Percentiles rank a stretch among this genome's conserved stretches.
Evolutionary conservation across 2,797 vertebrate genomes (phyloP).

Genomic region (Uromys caudimaculatus): DNA sequence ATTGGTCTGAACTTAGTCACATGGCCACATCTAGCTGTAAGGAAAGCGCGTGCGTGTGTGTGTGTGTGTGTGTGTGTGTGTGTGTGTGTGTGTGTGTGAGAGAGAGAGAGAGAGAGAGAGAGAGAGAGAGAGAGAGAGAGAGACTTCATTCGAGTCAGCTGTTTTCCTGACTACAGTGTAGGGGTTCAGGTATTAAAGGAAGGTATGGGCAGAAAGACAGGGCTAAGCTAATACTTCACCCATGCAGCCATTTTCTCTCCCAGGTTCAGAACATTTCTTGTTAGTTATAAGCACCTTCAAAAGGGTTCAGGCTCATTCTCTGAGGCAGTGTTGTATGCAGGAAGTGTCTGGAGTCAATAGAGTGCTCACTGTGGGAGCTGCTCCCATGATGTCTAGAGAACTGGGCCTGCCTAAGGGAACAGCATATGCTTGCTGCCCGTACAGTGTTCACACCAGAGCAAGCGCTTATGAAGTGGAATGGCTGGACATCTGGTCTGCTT

Average conservation of each 20-base stretch:
- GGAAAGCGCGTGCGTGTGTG: neutral
- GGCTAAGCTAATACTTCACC: neutral
- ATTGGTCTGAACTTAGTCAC: neutral
- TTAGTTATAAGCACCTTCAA: neutral
- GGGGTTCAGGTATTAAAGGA: neutral
- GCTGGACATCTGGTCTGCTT: constrained; percentile 55
- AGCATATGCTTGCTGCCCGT: neutral
- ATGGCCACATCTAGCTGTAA: neutral
- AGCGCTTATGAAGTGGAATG: constrained; percentile 1
- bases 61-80: too few species aligned
- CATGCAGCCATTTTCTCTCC: neutral
- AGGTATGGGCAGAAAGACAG: neutral
- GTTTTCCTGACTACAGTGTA: neutral
- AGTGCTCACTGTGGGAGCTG: neutral
- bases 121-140: too few species aligned
- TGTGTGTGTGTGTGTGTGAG: neutral
- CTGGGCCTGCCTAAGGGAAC: constrained; percentile 34
- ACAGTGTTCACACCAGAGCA: neutral
- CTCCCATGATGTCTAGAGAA: neutral
- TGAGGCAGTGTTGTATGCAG: neutral
- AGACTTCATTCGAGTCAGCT: neutral
- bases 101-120: too few species aligned
- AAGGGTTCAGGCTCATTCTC: neutral
- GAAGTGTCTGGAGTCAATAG: neutral
- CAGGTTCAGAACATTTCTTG: neutral